Percentiles rank a stretch among this genome's conserved stretches.
phyloP scores from a whole-genome alignment of 1,140 invertebrate species.

The Zaprionus capensis region DNA sequence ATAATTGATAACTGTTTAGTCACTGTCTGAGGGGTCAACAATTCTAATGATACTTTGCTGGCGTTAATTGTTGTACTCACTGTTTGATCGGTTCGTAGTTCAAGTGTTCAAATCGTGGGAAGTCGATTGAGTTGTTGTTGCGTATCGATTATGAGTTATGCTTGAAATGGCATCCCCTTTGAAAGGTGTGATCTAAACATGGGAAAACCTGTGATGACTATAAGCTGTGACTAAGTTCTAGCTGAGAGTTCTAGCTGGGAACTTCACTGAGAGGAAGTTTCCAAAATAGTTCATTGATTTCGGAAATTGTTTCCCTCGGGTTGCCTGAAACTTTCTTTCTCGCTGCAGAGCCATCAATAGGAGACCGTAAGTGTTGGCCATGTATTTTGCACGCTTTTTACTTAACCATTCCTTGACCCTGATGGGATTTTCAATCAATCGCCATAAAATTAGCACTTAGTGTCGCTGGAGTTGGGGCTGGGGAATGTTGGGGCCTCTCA shows the following conservation, averaged over 20 bases:
- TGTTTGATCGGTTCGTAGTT: conserved; percentile 22
- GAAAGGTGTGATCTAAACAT: conserved; percentile 58
- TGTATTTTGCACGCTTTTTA: conserved; percentile 14
- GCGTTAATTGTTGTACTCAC: conserved; percentile 47
- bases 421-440: conserved; percentile 44
- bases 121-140: conserved; percentile 42
- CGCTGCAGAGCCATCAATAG: background rate
- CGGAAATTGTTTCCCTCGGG: background rate
- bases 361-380: conserved; percentile 12
- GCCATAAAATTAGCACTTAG: conserved; percentile 74
- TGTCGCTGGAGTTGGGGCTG: conserved; percentile 30
- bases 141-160: conserved; percentile 48
- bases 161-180: background rate
- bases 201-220: conserved; percentile 23
- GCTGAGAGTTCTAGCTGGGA: background rate
- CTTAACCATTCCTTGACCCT: conserved; percentile 56
- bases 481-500: conserved; percentile 45
- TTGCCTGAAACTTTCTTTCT: background rate
- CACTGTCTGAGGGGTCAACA: conserved; percentile 65
- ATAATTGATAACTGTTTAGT: conserved; percentile 81
- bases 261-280: background rate
- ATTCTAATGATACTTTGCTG: conserved; percentile 21
- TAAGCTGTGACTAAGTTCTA: background rate
- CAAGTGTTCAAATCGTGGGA: conserved; percentile 55
- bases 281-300: background rate